Conservation (phyloP, 1,140 invertebrate species). For the Steinernema feltiae region DNA sequence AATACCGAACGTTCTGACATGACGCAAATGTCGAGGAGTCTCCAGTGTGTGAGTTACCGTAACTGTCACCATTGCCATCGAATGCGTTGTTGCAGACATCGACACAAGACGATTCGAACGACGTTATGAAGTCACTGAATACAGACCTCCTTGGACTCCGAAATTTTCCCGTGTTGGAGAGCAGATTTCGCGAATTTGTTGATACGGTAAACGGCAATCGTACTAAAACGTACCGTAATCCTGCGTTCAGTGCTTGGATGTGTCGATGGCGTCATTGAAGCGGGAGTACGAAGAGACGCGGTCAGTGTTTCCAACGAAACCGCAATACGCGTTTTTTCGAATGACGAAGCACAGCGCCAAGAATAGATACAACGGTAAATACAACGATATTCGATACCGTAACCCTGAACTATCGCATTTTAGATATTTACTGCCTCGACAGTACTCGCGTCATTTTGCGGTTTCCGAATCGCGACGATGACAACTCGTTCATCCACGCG, state of each 20-base stretch:
- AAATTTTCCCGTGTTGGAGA: neutral
- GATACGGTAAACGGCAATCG: no score
- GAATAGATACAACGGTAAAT: neutral
- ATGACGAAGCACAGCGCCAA: neutral
- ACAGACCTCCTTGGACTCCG: neutral
- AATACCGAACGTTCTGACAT: neutral
- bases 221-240: no score
- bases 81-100: neutral
- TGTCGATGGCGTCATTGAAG: neutral
- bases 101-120: neutral
- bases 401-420: no score
- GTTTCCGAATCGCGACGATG: neutral
- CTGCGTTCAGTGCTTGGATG: neutral
- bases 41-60: neutral
- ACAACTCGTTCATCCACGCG: neutral
- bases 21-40: neutral
- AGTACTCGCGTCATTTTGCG: neutral
- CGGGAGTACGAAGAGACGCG: neutral
- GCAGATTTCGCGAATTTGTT: neutral
- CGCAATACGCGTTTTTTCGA: neutral
- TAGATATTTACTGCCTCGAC: conserved; percentile 2
- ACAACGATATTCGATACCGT: neutral
- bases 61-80: neutral
- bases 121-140: neutral
- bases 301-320: neutral